A percentile compares a stretch with the other conserved stretches of the same genome.
phyloP scores from a whole-genome alignment of 2,797 vertebrate genomes.

The Microchirus variegatus region DNA sequence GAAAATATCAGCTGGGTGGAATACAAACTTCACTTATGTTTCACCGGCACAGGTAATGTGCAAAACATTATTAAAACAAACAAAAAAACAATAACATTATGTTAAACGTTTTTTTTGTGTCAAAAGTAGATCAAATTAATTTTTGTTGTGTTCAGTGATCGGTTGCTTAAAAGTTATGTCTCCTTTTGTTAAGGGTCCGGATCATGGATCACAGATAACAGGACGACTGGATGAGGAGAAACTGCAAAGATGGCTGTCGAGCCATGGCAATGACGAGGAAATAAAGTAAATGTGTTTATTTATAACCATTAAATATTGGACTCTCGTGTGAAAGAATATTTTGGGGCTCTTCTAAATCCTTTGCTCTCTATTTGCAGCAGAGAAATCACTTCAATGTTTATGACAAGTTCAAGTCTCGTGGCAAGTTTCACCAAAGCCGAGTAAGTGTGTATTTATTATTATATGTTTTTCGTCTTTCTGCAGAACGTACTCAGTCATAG shows the following conservation, averaged over 20 bases:
- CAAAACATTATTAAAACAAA: no score
- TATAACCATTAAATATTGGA: neutral
- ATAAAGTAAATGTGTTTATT: constrained; percentile 39
- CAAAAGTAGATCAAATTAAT: neutral
- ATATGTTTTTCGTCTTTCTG: no score
- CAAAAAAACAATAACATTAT: no score
- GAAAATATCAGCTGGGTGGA: constrained; percentile 76
- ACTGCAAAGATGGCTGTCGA: constrained; percentile 62
- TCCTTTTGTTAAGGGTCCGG: constrained; percentile 22
- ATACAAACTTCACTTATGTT: constrained; percentile 68
- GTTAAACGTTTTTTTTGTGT: no score
- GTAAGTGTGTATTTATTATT: constrained; percentile 57
- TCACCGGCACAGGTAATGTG: constrained; percentile 58
- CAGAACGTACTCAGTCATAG: neutral
- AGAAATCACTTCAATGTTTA: constrained; percentile 63
- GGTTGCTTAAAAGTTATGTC: neutral
- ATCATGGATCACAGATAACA: constrained; percentile 22
- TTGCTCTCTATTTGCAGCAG: constrained; percentile 49
- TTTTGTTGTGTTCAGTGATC: no score
- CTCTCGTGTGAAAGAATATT: neutral
- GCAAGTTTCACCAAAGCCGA: constrained; percentile 71
- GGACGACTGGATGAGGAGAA: constrained; percentile 61
- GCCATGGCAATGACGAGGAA: constrained; percentile 20
- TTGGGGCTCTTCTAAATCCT: neutral
- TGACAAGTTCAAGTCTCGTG: constrained; percentile 76